Evolutionary conservation across 2,113 vertebrate genomes (phyloP).

Genomic region (Pygoscelis antarcticus): DNA sequence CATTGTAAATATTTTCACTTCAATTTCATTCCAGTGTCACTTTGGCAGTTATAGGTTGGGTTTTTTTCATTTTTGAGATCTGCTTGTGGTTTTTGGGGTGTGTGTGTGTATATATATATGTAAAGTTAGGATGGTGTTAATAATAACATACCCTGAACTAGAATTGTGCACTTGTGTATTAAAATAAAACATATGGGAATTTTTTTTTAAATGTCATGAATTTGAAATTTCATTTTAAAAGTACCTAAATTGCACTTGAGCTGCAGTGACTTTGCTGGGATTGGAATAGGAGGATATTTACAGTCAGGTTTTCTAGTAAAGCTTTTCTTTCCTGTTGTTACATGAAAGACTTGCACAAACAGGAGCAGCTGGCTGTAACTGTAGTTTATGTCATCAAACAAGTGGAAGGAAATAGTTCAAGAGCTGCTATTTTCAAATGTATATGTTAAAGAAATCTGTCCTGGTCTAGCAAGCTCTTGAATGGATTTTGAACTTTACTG

Average conservation of each 20-base stretch:
- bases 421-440: background rate
- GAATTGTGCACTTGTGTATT: background rate
- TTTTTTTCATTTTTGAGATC: background rate
- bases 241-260: background rate
- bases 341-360: background rate
- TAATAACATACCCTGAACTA: background rate
- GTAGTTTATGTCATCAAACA: background rate
- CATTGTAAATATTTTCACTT: conserved; percentile 54
- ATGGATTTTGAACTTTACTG: background rate
- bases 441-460: background rate
- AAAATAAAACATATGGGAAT: background rate
- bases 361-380: background rate
- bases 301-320: background rate
- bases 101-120: background rate
- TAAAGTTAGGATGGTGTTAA: background rate
- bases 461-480: background rate
- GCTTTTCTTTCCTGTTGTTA: background rate
- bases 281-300: background rate
- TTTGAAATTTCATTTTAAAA: conserved; percentile 10
- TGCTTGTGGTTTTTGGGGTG: background rate
- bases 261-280: background rate
- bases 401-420: background rate
- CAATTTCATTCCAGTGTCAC: conserved; percentile 29
- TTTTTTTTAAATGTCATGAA: background rate
- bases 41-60: background rate